Evolutionary conservation across 2,888 invertebrate species (phyloP).

Genomic region (Cinara cedri): DNA sequence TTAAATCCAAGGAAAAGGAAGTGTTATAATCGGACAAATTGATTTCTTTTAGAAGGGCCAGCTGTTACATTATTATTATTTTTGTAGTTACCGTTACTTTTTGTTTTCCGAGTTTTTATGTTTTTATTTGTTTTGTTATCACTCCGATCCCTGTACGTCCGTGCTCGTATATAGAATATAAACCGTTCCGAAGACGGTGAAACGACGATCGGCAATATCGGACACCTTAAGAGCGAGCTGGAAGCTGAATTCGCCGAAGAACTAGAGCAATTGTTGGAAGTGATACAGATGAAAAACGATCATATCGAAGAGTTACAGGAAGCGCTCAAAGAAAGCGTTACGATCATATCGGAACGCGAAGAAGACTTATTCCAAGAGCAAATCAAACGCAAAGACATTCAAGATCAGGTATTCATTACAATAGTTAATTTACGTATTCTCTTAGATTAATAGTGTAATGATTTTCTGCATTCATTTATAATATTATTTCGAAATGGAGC

Average conservation of each 20-base stretch:
- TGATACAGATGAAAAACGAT: slow-evolving; percentile 69
- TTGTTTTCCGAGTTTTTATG: slow-evolving; percentile 11
- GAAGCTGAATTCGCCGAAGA: slow-evolving; percentile 64
- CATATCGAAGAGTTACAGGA: slow-evolving; percentile 82
- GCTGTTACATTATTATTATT: slow-evolving; percentile 41
- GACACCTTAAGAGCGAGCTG: background rate
- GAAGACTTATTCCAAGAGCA: slow-evolving; percentile 72
- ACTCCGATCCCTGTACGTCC: slow-evolving; percentile 34
- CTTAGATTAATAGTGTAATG: no score
- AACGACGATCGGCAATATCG: background rate
- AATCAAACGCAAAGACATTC: slow-evolving; percentile 69
- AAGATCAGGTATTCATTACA: slow-evolving; percentile 68
- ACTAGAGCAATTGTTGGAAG: slow-evolving; percentile 68
- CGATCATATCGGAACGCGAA: slow-evolving; percentile 74
- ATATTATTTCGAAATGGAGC: no score
- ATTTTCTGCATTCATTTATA: no score
- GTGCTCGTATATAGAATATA: slow-evolving; percentile 30
- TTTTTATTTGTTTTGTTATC: slow-evolving; percentile 40
- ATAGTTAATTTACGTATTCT: no score
- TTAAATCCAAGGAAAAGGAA: slow-evolving; percentile 15
- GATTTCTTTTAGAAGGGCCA: slow-evolving; percentile 35
- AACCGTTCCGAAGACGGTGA: background rate
- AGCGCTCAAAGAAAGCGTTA: slow-evolving; percentile 80
- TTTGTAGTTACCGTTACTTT: slow-evolving; percentile 44
- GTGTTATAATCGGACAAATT: slow-evolving; percentile 45